Conservation (phyloP, 2,888 invertebrate species). For the Scaptodrosophila latifasciaeformis region DNA sequence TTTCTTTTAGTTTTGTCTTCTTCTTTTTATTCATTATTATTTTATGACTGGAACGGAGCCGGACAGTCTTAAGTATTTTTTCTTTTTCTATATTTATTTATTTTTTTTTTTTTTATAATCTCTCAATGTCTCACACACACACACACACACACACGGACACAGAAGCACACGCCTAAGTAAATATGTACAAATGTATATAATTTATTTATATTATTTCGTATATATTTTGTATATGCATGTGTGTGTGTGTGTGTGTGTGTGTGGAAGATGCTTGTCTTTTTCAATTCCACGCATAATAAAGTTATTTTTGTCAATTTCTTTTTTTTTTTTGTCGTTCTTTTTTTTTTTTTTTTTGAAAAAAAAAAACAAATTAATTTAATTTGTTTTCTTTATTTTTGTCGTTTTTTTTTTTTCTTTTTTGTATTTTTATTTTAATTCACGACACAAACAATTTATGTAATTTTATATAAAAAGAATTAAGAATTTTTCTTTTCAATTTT, state of each 20-base stretch:
- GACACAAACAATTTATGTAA: constrained; percentile 36
- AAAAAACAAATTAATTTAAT: constrained; percentile 29
- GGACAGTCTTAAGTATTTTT: constrained; percentile 15
- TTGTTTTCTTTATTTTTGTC: constrained; percentile 10
- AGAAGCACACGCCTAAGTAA: constrained; percentile 18
- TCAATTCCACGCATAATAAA: constrained; percentile 63
- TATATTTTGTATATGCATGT: constrained; percentile 21
- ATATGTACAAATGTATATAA: constrained; percentile 15
- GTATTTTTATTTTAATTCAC: too few species aligned
- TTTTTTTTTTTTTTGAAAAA: constrained; percentile 8
- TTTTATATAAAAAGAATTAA: constrained; percentile 25
- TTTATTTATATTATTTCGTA: constrained; percentile 20
- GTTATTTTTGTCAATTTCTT: constrained; percentile 56
- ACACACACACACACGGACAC: constrained; percentile 14
- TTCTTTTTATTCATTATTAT: constrained; percentile 27
- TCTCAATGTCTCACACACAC: constrained; percentile 44
- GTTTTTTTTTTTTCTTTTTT: constrained; percentile 21
- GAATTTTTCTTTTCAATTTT: constrained; percentile 23
- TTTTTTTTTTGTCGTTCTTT: constrained; percentile 22
- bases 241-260: constrained; percentile 12
- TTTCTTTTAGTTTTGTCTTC: neutral
- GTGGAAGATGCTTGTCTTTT: constrained; percentile 25
- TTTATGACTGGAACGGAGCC: constrained; percentile 7
- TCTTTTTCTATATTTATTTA: constrained; percentile 32
- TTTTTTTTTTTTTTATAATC: constrained; percentile 47